Conservation (phyloP, 2,797 vertebrate genomes). For the Xenops minutus region DNA sequence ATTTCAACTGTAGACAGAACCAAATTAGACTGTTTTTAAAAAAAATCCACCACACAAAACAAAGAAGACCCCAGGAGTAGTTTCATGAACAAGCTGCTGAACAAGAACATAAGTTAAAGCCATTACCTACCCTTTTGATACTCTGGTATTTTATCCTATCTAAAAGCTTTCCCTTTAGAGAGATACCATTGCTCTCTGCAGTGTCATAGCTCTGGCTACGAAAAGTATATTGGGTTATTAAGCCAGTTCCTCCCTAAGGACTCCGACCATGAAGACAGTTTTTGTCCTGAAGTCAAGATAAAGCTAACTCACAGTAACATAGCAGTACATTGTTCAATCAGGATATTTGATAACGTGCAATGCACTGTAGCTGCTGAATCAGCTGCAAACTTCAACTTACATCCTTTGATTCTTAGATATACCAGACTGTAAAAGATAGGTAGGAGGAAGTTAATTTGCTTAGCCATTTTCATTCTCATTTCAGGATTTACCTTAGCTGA, state of each 20-base stretch:
- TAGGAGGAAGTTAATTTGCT: background rate
- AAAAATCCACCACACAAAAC: background rate
- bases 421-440: background rate
- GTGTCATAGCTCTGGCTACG: background rate
- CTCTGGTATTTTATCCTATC: background rate
- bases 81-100: background rate
- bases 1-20: background rate
- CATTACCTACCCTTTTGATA: background rate
- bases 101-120: background rate
- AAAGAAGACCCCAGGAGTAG: background rate
- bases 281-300: background rate
- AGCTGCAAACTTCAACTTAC: background rate
- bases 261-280: background rate
- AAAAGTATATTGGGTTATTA: background rate
- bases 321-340: background rate
- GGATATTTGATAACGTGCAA: background rate
- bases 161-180: background rate
- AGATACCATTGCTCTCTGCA: background rate
- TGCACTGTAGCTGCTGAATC: background rate
- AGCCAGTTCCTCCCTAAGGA: background rate
- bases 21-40: background rate
- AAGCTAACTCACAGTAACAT: background rate
- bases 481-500: background rate
- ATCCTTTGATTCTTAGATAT: background rate
- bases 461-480: background rate